Base-by-base conservation (phyloP, 2,888 invertebrate species). In the Frankliniella fusca region DNA sequence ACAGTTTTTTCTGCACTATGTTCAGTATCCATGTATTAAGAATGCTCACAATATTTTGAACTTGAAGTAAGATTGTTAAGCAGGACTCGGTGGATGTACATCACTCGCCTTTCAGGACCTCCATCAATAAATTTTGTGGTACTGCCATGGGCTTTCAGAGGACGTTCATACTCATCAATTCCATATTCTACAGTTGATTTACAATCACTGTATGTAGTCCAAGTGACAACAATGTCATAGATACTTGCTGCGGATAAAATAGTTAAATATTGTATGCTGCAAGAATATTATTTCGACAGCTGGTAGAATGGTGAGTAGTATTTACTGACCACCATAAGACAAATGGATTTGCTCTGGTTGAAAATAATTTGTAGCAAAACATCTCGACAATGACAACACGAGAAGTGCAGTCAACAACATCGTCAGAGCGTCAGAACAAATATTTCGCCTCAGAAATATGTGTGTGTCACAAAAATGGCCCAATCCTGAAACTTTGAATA, bases 21-120 rank as follows among this genome's bases (percentile, higher is more conserved):
- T n/a, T n/a, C n/a, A 38, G 38, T 38, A 2, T 3, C 38, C 2
- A 38, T 38, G 38, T 38, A 38, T 38, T 38, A 38, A 38, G 38
- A 38, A 38, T 80, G 86, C 88, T 89, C 87, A 91, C 93, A 88
- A 87, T 95, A 95, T 86, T 88, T 91, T 79, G 91, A 91, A 83
- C 91, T 88, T 18, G 92, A 92, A 80, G 90, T 88, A 49, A 95
- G 89, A 86, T 93, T 87, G 11, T 86, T 87, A 82, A 97, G 86
- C 76, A 87, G 87, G 27, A 94, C 96, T 86, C 92, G 91, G 87
- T 97, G 97, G 83, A 97, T 94, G 88, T 92, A 96, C 87, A 95
- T 94, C 0, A 89, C 87, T 48, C 91, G 90, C 82, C 90, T 90
- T 83, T 90, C 87, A 0, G 86, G 84, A 0, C 96, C 96, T 10